Evolutionary conservation across 1,140 invertebrate species (phyloP).

Genomic region (Oreohelix idahoensis): DNA sequence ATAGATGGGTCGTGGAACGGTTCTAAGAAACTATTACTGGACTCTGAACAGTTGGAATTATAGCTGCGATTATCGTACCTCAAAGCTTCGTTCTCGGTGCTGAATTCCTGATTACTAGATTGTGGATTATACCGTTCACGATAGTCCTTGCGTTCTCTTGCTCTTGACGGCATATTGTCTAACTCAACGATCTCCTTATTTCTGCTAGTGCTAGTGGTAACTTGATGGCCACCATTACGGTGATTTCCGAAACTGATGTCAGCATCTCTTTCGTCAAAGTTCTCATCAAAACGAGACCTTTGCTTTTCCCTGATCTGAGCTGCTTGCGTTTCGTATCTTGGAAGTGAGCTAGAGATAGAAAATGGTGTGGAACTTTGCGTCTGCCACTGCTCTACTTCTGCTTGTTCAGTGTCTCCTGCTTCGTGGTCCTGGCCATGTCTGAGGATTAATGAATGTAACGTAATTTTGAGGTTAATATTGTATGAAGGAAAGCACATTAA

Average conservation of each 20-base stretch:
- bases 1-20: neutral
- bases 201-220: neutral
- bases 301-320: neutral
- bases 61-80: neutral
- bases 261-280: neutral
- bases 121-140: neutral
- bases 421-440: neutral
- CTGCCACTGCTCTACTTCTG: neutral
- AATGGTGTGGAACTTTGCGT: neutral
- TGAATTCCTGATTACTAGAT: neutral
- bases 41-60: neutral
- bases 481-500: too few species aligned
- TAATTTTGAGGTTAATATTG: too few species aligned
- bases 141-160: neutral
- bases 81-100: neutral
- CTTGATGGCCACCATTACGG: too few species aligned
- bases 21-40: neutral
- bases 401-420: neutral
- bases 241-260: neutral
- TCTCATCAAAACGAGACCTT: neutral
- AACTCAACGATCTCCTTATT: neutral
- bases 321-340: neutral
- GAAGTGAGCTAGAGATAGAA: neutral
- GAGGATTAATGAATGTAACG: neutral
- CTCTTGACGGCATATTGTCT: neutral